Conservation (phyloP, 2,888 invertebrate genomes). For the Zeuzera pyrina region DNA sequence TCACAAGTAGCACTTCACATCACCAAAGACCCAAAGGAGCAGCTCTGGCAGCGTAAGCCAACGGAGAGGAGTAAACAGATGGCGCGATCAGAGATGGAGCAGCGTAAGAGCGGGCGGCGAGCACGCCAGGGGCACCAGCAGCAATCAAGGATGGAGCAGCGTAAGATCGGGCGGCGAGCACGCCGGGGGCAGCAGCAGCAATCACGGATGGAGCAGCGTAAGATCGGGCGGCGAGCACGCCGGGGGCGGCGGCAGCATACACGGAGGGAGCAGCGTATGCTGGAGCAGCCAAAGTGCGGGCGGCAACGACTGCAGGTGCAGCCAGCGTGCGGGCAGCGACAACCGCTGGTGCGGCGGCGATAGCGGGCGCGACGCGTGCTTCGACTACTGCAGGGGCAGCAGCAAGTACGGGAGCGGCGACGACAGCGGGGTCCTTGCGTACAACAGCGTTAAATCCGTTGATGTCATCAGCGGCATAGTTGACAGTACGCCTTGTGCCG, state of each 20-base stretch:
- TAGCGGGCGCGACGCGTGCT: slow-evolving; percentile 19
- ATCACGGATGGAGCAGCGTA: slow-evolving; percentile 9
- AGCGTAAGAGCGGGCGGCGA: slow-evolving; percentile 2
- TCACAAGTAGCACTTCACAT: too few species aligned
- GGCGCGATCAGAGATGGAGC: neutral
- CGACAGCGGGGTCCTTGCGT: slow-evolving; percentile 55
- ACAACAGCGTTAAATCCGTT: slow-evolving; percentile 72
- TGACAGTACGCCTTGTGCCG: slow-evolving; percentile 67
- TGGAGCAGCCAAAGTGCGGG: slow-evolving; percentile 14
- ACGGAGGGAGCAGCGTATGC: slow-evolving; percentile 2
- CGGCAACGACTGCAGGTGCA: slow-evolving; percentile 22
- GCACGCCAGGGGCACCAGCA: slow-evolving; percentile 2
- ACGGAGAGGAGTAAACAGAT: slow-evolving; percentile 1
- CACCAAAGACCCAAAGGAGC: too few species aligned
- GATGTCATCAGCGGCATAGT: slow-evolving; percentile 66
- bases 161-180: slow-evolving; percentile 8
- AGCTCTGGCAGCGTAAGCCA: neutral
- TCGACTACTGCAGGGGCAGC: slow-evolving; percentile 21
- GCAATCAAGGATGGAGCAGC: slow-evolving; percentile 10
- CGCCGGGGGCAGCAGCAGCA: slow-evolving; percentile 9
- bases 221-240: slow-evolving; percentile 18
- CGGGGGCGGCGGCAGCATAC: slow-evolving; percentile 12
- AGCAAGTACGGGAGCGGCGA: slow-evolving; percentile 25
- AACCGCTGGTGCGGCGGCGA: slow-evolving; percentile 24
- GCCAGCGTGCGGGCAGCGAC: slow-evolving; percentile 22